A percentile compares a stretch with the other conserved stretches of the same genome.
phyloP scores from a whole-genome alignment of 2,113 vertebrate genomes.

The Notechis scutatus region DNA sequence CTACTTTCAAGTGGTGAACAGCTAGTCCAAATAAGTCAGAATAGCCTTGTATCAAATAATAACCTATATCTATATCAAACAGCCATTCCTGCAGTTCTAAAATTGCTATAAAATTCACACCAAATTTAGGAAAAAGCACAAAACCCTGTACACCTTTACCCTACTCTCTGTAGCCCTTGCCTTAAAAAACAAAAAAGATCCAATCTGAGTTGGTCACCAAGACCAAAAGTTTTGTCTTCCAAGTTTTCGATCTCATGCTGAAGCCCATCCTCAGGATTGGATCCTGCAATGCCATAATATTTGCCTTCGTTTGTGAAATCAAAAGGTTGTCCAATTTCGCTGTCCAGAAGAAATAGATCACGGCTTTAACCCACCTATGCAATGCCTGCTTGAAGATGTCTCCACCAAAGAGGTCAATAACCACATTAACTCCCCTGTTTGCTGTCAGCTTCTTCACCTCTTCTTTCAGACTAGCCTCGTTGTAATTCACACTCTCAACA shows the following conservation, averaged over 20 bases:
- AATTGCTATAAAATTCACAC: not conserved
- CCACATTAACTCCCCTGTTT: slow-evolving; percentile 21
- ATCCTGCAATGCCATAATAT: not conserved
- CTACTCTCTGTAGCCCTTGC: not conserved
- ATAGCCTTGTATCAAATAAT: not conserved
- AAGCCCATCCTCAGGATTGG: not conserved
- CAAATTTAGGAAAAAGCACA: not conserved
- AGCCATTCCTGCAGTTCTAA: not conserved
- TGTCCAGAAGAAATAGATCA: not conserved
- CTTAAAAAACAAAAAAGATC: not conserved
- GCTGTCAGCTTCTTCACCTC: slow-evolving; percentile 42
- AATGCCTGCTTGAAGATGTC: slow-evolving; percentile 51
- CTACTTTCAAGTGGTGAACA: not conserved
- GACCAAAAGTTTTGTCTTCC: not conserved
- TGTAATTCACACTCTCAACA: slow-evolving; percentile 26
- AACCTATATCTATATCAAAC: not conserved
- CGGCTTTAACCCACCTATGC: slow-evolving; percentile 4
- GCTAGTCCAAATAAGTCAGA: not conserved
- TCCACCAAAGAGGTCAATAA: slow-evolving; percentile 28
- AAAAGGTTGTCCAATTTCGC: not conserved
- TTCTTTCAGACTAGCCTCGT: slow-evolving; percentile 42
- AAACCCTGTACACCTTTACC: not conserved
- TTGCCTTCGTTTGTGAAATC: not conserved
- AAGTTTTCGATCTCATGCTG: not conserved
- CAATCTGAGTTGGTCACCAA: not conserved